These are phyloP conservation scores for Sebastes hubbsi DNA, from an alignment of 2,797 vertebrate genomes.

Conservation along the genomic window DNA sequence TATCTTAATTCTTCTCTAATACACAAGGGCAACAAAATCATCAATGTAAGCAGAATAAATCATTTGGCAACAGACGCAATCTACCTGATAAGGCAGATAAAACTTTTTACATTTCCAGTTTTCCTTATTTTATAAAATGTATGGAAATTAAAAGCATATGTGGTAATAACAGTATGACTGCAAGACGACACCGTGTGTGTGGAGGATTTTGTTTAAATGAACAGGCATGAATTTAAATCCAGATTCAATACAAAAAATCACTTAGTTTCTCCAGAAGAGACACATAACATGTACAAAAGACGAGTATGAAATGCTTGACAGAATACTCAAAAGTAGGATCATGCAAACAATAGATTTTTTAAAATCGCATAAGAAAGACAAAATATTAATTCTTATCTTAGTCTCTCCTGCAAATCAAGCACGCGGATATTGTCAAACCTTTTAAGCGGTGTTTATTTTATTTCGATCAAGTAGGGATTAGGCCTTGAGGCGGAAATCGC, in stretches of 20 bases:
- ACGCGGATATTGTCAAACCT: neutral
- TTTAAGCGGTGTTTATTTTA: neutral
- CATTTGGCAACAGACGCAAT: slow-evolving; percentile 72
- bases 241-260: slow-evolving; percentile 3
- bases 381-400: neutral
- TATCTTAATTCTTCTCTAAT: neutral
- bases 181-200: neutral
- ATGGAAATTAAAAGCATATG: neutral
- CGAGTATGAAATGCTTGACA: slow-evolving; percentile 44
- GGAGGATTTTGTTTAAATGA: neutral
- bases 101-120: slow-evolving; percentile 27
- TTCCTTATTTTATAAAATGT: slow-evolving; percentile 20
- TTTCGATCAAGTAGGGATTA: slow-evolving; percentile 6
- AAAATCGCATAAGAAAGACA: neutral
- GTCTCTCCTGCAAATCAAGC: neutral
- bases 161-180: slow-evolving; percentile 1
- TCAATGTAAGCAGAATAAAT: slow-evolving; percentile 31
- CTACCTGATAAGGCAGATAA: slow-evolving; percentile 47
- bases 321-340: slow-evolving; percentile 29
- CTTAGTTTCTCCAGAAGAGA: slow-evolving; percentile 2
- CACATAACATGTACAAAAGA: slow-evolving; percentile 40
- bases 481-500: neutral
- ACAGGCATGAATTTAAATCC: slow-evolving; percentile 5
- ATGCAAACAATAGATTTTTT: slow-evolving; percentile 35
- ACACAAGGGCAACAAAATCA: slow-evolving; percentile 20